Base-by-base conservation (phyloP, 1,140 invertebrate species). In the Pseudomyrmex concolor region DNA sequence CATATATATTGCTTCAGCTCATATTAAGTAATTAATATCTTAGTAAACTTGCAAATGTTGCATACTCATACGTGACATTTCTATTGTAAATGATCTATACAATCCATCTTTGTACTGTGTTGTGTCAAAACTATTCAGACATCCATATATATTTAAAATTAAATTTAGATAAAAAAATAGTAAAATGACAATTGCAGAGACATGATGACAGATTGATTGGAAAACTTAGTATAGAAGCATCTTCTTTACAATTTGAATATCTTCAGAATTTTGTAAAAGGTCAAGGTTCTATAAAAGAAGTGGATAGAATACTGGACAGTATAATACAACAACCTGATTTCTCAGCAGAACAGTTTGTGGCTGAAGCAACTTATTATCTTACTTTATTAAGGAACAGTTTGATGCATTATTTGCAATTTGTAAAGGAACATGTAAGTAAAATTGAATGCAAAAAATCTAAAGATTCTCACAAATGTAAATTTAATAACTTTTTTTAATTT, bases 231-330 rank as follows among this genome's bases (percentile, higher is more conserved):
- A 77, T 93, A 34, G 71, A 89, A 73, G 72, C 86, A 45, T 89
- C 90, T 50, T 57, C 68, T 25, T 66, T 80, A 13, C 83, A 93
- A 70, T 84, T 92, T 2, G 55, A 90, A 77, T 70, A 77, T 15
- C 74, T 93, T 2, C 84, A 74, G 72, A 80, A 85, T n/a, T 92
- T 92, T 64, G 80, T 87, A 3, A 22, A 77, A 15, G 86, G 89
- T 3, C 87, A 90, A 55, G 54, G 74, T 51, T 91, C 89, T n/a
- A 82, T 91, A 34, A 88, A 86, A 71, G 73, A 92, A 54, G 48
- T 93, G 15, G 92, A 93, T 86, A 59, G 85, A 17, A 89, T 93
- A 57, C 83, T 93, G 0, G 80, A 62, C 50, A 83, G 86, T 48
- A 51, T 89, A 9, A 90, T 93, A 77, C 85, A 55, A 25, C 74